Evolutionary conservation across 2,888 invertebrate genomes (phyloP).

Genomic region (Vanessa cardui): DNA sequence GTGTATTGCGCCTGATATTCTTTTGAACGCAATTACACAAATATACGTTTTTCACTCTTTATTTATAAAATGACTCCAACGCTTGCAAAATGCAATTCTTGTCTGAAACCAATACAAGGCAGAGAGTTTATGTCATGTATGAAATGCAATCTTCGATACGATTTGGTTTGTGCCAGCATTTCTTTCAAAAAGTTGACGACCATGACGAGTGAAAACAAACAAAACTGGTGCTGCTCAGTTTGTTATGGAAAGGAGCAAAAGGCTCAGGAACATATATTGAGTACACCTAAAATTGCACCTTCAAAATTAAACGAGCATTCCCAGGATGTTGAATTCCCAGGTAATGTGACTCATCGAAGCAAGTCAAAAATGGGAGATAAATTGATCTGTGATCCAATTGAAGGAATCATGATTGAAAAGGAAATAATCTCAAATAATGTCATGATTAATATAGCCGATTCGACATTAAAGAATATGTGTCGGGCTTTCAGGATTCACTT

Average conservation of each 20-base stretch:
- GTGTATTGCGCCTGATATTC: neutral
- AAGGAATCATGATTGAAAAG: neutral
- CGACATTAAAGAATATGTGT: constrained; percentile 10
- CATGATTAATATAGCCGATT: constrained; percentile 11
- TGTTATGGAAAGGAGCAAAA: constrained; percentile 5
- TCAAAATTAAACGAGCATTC: constrained; percentile 11
- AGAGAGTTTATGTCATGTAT: constrained; percentile 11
- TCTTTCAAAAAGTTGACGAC: constrained; percentile 3
- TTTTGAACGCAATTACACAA: constrained; percentile 9
- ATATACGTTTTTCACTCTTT: constrained; percentile 7
- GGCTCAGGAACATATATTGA: neutral
- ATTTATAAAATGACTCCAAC: constrained; percentile 9
- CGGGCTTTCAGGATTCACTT: constrained; percentile 5
- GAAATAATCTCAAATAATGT: constrained; percentile 12
- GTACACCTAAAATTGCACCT: constrained; percentile 6
- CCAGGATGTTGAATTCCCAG: constrained; percentile 9
- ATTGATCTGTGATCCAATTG: neutral
- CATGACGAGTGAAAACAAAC: constrained; percentile 17
- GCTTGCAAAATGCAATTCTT: constrained; percentile 9
- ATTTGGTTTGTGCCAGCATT: constrained; percentile 6
- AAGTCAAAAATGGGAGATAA: constrained; percentile 7
- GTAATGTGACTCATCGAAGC: constrained; percentile 11
- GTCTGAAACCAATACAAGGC: neutral
- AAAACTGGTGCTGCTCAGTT: constrained; percentile 4
- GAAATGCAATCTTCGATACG: constrained; percentile 9